These are phyloP conservation scores for Drosophila tropicalis DNA, from an alignment of 1,140 invertebrate genomes.

Conservation along the genomic window DNA sequence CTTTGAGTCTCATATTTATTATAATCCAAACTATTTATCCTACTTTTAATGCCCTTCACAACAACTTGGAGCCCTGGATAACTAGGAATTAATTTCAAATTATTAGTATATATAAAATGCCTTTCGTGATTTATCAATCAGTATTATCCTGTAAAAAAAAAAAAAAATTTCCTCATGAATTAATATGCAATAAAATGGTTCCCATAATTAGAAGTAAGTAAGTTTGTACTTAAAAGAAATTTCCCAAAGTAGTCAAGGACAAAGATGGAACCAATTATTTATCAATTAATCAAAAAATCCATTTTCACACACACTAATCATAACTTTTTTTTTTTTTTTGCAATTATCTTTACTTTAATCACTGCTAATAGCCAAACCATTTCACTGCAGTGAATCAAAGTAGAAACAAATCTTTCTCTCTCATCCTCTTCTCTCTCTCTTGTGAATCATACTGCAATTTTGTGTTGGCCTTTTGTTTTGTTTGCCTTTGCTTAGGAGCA, in stretches of 20 bases:
- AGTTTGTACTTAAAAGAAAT: not conserved
- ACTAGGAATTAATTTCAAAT: too few species aligned
- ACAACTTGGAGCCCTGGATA: too few species aligned
- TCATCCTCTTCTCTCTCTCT: too few species aligned
- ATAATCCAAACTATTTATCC: too few species aligned
- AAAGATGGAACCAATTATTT: not conserved
- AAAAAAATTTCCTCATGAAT: too few species aligned
- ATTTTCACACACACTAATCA: conserved; percentile 6
- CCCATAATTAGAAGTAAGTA: too few species aligned
- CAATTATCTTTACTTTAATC: not conserved
- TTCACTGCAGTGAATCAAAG: conserved; percentile 65
- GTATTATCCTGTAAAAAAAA: too few species aligned
- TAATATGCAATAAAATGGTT: too few species aligned
- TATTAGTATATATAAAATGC: too few species aligned
- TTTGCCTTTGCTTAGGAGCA: conserved; percentile 52
- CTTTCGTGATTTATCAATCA: too few species aligned
- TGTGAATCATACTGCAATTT: conserved; percentile 44
- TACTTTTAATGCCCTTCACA: too few species aligned
- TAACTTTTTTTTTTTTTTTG: conserved; percentile 15
- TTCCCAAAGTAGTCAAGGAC: not conserved
- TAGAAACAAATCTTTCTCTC: conserved; percentile 54
- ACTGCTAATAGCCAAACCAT: conserved; percentile 33
- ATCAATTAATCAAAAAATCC: conserved; percentile 26
- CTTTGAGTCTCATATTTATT: too few species aligned
- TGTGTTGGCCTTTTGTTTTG: conserved; percentile 15